Percentiles rank a stretch among this genome's conserved stretches.
Conservation (phyloP, 2,888 invertebrate genomes). For the Cerceris rybyensis region DNA sequence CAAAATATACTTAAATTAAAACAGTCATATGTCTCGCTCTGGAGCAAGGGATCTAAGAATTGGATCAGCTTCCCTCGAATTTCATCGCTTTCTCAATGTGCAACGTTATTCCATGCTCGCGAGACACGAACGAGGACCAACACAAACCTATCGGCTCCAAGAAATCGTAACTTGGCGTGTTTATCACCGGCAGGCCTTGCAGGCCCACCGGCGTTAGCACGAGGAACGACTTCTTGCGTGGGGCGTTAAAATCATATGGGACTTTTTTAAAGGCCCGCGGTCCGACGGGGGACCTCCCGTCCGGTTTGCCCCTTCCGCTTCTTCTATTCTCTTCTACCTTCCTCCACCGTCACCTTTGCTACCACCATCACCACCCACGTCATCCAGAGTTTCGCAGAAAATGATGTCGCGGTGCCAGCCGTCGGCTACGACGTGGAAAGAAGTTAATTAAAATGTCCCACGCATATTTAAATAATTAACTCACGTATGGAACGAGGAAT, state of each 20-base stretch:
- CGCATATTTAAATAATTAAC: too few species aligned
- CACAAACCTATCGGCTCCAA: constrained; percentile 69
- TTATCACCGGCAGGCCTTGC: constrained; percentile 76
- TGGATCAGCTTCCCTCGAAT: constrained; percentile 35
- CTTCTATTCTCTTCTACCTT: constrained; percentile 35
- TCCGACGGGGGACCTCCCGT: constrained; percentile 61
- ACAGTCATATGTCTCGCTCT: too few species aligned
- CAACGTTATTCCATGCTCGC: constrained; percentile 19
- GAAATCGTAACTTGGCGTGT: constrained; percentile 82
- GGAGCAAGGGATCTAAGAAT: not conserved
- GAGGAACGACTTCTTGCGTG: constrained; percentile 78
- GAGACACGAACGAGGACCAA: not conserved
- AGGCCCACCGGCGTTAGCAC: constrained; percentile 74
- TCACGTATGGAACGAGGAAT: not conserved
- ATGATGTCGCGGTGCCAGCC: constrained; percentile 40
- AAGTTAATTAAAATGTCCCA: constrained; percentile 25
- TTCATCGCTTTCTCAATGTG: constrained; percentile 37
- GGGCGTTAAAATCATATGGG: constrained; percentile 79
- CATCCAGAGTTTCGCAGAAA: constrained; percentile 68
- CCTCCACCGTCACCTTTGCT: not conserved
- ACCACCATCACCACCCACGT: constrained; percentile 62
- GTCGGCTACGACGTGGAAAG: not conserved
- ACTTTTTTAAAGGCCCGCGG: constrained; percentile 70
- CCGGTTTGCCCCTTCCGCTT: constrained; percentile 45
- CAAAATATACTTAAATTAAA: too few species aligned